Conservation (phyloP, 2,797 vertebrate species). For the Rhyacichthys aspro region DNA sequence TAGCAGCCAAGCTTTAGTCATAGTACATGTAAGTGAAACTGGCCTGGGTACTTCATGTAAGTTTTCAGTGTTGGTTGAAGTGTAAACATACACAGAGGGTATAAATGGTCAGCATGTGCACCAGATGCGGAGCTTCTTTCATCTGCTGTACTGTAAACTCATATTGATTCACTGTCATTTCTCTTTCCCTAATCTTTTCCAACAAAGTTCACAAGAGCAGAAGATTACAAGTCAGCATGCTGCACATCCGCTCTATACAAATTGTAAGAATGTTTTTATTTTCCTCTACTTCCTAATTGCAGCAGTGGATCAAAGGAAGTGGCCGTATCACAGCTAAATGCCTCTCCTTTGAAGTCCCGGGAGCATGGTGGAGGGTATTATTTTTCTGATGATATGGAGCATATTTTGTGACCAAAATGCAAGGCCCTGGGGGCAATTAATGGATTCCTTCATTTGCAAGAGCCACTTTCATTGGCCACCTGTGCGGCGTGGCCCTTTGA, state of each 20-base stretch:
- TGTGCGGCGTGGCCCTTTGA: slow-evolving; percentile 72
- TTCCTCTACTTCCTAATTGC: slow-evolving; percentile 75
- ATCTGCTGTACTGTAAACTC: slow-evolving; percentile 60
- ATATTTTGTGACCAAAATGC: slow-evolving; percentile 73
- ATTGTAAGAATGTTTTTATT: slow-evolving; percentile 78
- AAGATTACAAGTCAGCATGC: slow-evolving; percentile 59
- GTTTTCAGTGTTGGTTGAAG: slow-evolving; percentile 31
- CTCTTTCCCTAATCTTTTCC: slow-evolving; percentile 58
- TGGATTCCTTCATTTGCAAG: slow-evolving; percentile 76
- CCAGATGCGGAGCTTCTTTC: slow-evolving; percentile 60
- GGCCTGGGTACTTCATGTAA: slow-evolving; percentile 11
- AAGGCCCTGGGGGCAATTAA: slow-evolving; percentile 73
- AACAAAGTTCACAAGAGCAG: slow-evolving; percentile 58
- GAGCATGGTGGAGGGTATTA: slow-evolving; percentile 67
- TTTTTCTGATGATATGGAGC: slow-evolving; percentile 80
- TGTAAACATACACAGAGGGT: slow-evolving; percentile 56
- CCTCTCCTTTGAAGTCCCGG: slow-evolving; percentile 76
- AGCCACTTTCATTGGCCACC: slow-evolving; percentile 78
- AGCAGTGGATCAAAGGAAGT: slow-evolving; percentile 74
- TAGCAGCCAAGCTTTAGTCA: not conserved
- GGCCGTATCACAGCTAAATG: slow-evolving; percentile 66
- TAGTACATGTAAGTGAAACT: not conserved
- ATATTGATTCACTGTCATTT: slow-evolving; percentile 57
- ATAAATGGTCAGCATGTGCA: slow-evolving; percentile 58
- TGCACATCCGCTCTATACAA: slow-evolving; percentile 61